Percentiles rank a stretch among this genome's conserved stretches.
Conservation (phyloP, 2,113 vertebrate species). For the Pipa parva region DNA sequence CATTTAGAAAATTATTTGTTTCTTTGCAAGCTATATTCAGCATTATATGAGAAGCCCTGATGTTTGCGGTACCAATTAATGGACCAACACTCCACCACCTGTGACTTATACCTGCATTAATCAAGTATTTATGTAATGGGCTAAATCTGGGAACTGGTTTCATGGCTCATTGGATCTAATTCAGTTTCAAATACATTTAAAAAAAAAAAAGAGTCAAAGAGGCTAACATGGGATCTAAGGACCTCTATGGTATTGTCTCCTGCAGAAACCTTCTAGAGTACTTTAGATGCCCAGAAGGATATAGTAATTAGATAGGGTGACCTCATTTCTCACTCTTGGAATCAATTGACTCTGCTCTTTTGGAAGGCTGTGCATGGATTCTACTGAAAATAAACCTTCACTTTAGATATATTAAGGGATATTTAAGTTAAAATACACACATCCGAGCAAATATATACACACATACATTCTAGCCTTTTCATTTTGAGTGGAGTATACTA, state of each 20-base stretch:
- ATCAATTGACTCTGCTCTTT: neutral
- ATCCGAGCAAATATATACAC: too few species aligned
- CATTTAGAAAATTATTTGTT: neutral
- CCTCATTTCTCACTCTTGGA: neutral
- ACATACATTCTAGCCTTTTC: too few species aligned
- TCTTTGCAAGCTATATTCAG: neutral
- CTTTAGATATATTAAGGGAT: too few species aligned
- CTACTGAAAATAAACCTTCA: too few species aligned
- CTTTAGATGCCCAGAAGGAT: neutral
- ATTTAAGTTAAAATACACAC: too few species aligned
- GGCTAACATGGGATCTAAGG: conserved; percentile 7
- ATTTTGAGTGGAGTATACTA: too few species aligned
- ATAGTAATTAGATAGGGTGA: neutral
- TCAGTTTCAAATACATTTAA: conserved; percentile 13
- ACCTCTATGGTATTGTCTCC: conserved; percentile 8
- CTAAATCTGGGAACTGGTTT: conserved; percentile 21
- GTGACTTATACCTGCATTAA: conserved; percentile 15
- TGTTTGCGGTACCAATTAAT: conserved; percentile 17
- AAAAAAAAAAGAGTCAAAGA: neutral
- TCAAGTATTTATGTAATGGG: conserved; percentile 35
- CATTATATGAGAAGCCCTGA: neutral
- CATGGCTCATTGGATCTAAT: conserved; percentile 33
- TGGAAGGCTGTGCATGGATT: too few species aligned
- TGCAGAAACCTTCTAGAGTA: neutral
- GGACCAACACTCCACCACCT: conserved; percentile 13